Percentiles rank a stretch among this genome's conserved stretches.
Evolutionary conservation across 1,140 invertebrate genomes (phyloP).

Genomic region (Samia ricini): DNA sequence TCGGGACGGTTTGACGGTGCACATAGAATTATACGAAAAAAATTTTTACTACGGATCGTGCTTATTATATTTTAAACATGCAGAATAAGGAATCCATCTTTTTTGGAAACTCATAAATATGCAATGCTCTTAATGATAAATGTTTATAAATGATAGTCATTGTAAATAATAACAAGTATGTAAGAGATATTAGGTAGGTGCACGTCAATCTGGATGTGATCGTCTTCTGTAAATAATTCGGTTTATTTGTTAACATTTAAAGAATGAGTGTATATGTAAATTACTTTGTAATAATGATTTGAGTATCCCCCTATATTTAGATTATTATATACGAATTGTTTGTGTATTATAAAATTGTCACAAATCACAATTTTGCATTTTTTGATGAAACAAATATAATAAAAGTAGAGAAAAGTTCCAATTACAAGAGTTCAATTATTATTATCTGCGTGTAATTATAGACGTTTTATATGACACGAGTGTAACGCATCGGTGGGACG

Average conservation of each 20-base stretch:
- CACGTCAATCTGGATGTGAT: constrained; percentile 58
- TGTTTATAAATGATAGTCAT: constrained; percentile 70
- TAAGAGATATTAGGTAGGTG: constrained; percentile 49
- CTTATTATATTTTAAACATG: constrained; percentile 15
- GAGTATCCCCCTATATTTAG: constrained; percentile 60
- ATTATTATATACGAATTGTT: constrained; percentile 67
- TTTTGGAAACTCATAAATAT: constrained; percentile 67
- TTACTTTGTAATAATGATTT: constrained; percentile 73
- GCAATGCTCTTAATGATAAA: constrained; percentile 70
- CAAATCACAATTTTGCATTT: constrained; percentile 76
- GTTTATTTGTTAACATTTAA: constrained; percentile 74
- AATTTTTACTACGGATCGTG: constrained; percentile 32
- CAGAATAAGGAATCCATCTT: constrained; percentile 61
- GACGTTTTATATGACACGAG: constrained; percentile 54
- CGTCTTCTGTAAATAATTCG: constrained; percentile 76
- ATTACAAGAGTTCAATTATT: constrained; percentile 58
- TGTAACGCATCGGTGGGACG: constrained; percentile 58
- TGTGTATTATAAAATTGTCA: constrained; percentile 70
- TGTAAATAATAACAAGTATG: constrained; percentile 76
- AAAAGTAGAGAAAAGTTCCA: constrained; percentile 53
- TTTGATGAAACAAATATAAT: constrained; percentile 33
- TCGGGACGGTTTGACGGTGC: constrained; percentile 31
- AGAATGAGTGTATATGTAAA: constrained; percentile 76
- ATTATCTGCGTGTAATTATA: constrained; percentile 58
- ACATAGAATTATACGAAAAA: constrained; percentile 12